Base-by-base conservation (phyloP, 2,888 invertebrate species). In the Eupithecia tripunctaria region DNA sequence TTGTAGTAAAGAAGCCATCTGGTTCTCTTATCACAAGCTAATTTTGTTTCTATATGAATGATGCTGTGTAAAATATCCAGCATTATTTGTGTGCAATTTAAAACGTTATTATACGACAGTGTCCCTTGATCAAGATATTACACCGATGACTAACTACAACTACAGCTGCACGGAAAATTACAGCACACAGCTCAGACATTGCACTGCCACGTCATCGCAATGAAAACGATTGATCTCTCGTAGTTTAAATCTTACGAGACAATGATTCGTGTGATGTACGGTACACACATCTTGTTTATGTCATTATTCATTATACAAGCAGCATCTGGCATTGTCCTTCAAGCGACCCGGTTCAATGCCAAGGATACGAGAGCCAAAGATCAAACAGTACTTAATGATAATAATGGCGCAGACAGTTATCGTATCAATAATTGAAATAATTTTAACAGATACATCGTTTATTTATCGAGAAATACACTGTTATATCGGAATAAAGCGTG, bases 401-500 rank as follows among this genome's bases (percentile, higher is more conserved):
- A 41, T 65, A 65, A 69, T 66, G 47, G 51, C 25, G 27, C 41
- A 60, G 67, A 36, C 36, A 67, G 3, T 27, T 59, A 41, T 66
- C 18, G 47, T 68, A 64, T 67, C 15, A 66, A 36, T 69, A 68
- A 69, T 64, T 68, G 41, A 72, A 67, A 64, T 65, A 27, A 65
- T 70, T 47, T 68, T 67, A 62, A 70, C 68, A 69, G 70, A 65
- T 68, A 43, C 72, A 75, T 71, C 64, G 71, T 70, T 75, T 73
- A 70, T 70, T 62, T 64, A 62, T 73, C 21, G 25, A 70, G 18
- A 41, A 14, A 59, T 74, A 72, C 76, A 73, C 79, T 64, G 76
- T 81, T 76, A 64, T 64, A 64, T 64, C 2, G 21, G 25, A 38
- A 64, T 36, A 64, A 38, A 64, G 82, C 75, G 85, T 85, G 82